These are phyloP conservation scores for Ranitomeya imitator DNA, from an alignment of 2,113 vertebrate genomes.

Conservation along the genomic window DNA sequence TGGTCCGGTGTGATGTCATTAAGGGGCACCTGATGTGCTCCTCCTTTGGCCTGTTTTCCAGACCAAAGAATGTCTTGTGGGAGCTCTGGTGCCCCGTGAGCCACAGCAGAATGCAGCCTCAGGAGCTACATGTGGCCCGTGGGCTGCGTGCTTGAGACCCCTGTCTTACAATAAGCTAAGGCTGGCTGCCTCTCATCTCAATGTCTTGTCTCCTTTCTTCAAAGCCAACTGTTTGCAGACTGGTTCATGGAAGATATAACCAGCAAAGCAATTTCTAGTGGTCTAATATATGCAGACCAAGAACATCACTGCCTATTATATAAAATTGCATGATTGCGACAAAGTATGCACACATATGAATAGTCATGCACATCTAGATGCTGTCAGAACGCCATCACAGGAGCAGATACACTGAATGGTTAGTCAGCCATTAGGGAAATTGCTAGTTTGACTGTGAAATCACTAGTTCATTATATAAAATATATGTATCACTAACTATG, in stretches of 20 bases:
- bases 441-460: constrained; percentile 46
- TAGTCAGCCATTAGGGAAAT: constrained; percentile 43
- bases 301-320: constrained; percentile 22
- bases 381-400: constrained; percentile 17
- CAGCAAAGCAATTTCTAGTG: constrained; percentile 4
- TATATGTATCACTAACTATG: constrained; percentile 25
- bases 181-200: neutral
- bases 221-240: neutral
- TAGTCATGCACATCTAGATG: constrained; percentile 34
- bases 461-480: constrained; percentile 34
- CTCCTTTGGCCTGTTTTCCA: too few species aligned
- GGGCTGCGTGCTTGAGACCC: too few species aligned
- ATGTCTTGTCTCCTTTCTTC: neutral
- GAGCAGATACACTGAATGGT: constrained; percentile 12
- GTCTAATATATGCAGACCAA: constrained; percentile 42
- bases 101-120: too few species aligned
- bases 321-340: constrained; percentile 31
- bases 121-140: too few species aligned
- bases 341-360: constrained; percentile 37
- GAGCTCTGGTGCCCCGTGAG: too few species aligned
- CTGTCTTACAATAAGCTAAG: neutral
- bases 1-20: too few species aligned
- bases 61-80: too few species aligned
- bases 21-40: too few species aligned
- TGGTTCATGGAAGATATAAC: neutral